Base-by-base conservation (phyloP, 2,888 invertebrate species). In the Catocala nupta region DNA sequence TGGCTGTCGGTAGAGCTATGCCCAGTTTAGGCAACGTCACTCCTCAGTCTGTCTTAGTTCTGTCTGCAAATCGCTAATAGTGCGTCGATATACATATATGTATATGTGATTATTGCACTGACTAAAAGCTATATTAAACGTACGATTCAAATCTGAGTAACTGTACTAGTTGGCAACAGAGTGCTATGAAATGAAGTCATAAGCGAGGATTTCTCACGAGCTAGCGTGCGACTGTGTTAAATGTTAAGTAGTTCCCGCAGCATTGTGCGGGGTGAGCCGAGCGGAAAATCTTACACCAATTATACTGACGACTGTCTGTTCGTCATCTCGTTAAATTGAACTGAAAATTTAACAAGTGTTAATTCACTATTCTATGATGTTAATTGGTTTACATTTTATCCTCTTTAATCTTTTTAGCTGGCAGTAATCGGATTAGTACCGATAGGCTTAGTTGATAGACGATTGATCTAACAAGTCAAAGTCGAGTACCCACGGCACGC, bases 261-360 rank as follows among this genome's bases (percentile, higher is more conserved):
- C 80, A 90, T 89, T 88, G 87, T 90, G 75, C 66, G 75, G 61
- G 77, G 72, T 75, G 73, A 84, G 74, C 85, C 81, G 76, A 84
- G 81, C 86, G 89, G 88, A 90, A 90, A 90, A 88, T 86, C 82
- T 85, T 80, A 84, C 84, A 82, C 81, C 85, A 88, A 90, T 90
- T 90, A 89, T 63, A 73, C 66, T 75, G 81, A 82, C 78, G 86
- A 89, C 81, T 80, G 77, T 76, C 66, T 59, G 58, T 82, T 81
- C 82, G 36, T 80, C 77, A 59, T 44, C 50, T 36, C 43, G 36
- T 39, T 51, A 36, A 34, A 63, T 71, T 65, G 61, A 65, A 58
- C 25, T 59, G 49, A 49, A 34, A 34, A 33, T n/a, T 49, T n/a
- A 50, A 48, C 33, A 39, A 48, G 16, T 53, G 25, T 39, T 34